Percentiles rank a stretch among this genome's conserved stretches.
Evolutionary conservation across 2,888 invertebrate genomes (phyloP).

Genomic region (Phyllotreta striolata): DNA sequence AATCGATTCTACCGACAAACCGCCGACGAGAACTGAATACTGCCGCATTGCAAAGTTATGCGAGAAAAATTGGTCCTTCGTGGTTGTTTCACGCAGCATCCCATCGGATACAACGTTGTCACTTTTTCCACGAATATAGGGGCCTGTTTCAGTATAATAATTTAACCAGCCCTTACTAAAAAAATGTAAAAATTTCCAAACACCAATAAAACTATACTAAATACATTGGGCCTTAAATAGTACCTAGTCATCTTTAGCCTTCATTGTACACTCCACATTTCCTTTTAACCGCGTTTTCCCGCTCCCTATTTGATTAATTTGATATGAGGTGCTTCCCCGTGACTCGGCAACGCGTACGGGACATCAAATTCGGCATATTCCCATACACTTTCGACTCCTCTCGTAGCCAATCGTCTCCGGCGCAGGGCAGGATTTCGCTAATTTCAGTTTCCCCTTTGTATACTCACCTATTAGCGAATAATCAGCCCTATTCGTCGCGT

Average conservation of each 20-base stretch:
- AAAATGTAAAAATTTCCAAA: background rate
- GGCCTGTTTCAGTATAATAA: background rate
- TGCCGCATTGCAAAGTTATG: constrained; percentile 35
- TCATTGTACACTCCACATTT: too few species aligned
- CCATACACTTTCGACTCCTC: constrained; percentile 50
- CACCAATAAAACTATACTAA: too few species aligned
- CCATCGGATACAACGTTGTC: constrained; percentile 29
- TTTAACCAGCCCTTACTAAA: background rate
- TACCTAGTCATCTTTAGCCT: too few species aligned
- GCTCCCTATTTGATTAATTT: constrained; percentile 32
- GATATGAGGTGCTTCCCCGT: constrained; percentile 1
- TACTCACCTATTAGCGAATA: too few species aligned
- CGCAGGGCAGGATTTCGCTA: constrained; percentile 34
- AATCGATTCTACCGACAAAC: constrained; percentile 15
- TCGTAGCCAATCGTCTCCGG: constrained; percentile 41
- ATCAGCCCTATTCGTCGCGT: too few species aligned
- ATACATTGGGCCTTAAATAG: background rate
- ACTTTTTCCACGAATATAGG: constrained; percentile 25
- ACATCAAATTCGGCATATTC: constrained; percentile 54
- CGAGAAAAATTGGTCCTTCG: constrained; percentile 34
- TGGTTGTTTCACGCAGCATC: constrained; percentile 39
- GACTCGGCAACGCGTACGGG: constrained; percentile 43
- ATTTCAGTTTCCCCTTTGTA: constrained; percentile 2
- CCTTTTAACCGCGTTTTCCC: constrained; percentile 11
- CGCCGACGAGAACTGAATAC: constrained; percentile 23